Conservation (phyloP, 2,797 vertebrate species). For the Pantherophis alleghaniensis region DNA sequence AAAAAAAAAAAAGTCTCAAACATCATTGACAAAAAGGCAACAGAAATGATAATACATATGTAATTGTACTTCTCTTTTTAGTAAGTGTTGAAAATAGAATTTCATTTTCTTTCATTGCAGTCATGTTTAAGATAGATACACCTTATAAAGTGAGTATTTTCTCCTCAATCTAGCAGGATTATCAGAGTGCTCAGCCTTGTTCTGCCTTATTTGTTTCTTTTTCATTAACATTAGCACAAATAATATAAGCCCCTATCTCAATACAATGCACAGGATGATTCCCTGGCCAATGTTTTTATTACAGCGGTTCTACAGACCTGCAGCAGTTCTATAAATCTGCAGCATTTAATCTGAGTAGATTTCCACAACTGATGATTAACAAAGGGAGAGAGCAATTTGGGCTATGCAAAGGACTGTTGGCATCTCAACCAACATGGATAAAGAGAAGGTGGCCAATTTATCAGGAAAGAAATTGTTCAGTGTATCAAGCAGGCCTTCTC, state of each 20-base stretch:
- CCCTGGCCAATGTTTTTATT: background rate
- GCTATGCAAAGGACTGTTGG: background rate
- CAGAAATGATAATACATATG: background rate
- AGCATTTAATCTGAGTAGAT: background rate
- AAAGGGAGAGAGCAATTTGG: background rate
- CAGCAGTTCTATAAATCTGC: background rate
- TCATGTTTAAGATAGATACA: background rate
- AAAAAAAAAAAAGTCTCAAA: background rate
- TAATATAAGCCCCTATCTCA: background rate
- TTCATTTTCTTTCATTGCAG: background rate
- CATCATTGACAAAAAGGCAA: background rate
- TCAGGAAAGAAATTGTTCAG: background rate
- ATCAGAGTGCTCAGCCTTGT: background rate
- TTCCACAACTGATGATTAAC: background rate
- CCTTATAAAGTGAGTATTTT: background rate
- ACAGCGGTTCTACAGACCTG: background rate
- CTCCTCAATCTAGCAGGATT: background rate
- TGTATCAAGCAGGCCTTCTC: background rate
- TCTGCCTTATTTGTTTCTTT: background rate
- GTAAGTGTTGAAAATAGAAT: background rate
- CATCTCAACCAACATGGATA: background rate
- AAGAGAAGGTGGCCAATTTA: background rate
- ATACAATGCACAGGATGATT: background rate
- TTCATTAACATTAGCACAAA: background rate
- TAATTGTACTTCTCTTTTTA: slow-evolving; percentile 9